phyloP scores from a whole-genome alignment of 2,888 invertebrate genomes.

The Amphimallon solstitiale region DNA sequence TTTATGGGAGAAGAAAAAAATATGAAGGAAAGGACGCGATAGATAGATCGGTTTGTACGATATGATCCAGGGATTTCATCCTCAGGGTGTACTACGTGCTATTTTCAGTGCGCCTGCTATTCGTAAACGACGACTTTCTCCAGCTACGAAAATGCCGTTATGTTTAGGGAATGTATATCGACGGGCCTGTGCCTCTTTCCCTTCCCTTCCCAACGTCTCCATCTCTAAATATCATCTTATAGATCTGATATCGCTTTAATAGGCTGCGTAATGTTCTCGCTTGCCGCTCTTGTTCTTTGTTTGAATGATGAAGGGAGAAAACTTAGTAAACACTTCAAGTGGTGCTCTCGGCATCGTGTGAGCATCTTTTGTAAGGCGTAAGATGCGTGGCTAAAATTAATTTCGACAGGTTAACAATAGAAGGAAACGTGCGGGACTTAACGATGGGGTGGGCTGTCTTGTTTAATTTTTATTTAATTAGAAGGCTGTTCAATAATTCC shows the following conservation, averaged over 20 bases:
- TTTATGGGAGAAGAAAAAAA: no score
- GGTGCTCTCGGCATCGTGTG: background rate
- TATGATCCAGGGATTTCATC: background rate
- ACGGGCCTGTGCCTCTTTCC: background rate
- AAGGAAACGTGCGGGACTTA: background rate
- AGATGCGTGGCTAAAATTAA: background rate
- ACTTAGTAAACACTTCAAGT: constrained; percentile 7
- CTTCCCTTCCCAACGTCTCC: no score
- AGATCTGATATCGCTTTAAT: constrained; percentile 4
- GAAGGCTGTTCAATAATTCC: background rate
- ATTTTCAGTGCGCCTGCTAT: background rate
- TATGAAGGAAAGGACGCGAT: background rate
- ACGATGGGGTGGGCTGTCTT: background rate
- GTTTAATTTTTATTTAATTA: background rate
- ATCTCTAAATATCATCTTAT: constrained; percentile 1
- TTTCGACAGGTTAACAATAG: constrained; percentile 1
- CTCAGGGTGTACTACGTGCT: background rate
- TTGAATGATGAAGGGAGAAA: constrained; percentile 1
- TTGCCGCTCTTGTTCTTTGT: constrained; percentile 7
- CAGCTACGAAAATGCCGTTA: background rate
- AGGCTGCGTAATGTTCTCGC: constrained; percentile 12
- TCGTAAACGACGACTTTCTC: constrained; percentile 3
- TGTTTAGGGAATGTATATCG: constrained; percentile 12
- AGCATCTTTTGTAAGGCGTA: background rate
- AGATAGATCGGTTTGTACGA: background rate